Evolutionary conservation across 2,113 vertebrate species (phyloP).

Genomic region (Felis chaus): DNA sequence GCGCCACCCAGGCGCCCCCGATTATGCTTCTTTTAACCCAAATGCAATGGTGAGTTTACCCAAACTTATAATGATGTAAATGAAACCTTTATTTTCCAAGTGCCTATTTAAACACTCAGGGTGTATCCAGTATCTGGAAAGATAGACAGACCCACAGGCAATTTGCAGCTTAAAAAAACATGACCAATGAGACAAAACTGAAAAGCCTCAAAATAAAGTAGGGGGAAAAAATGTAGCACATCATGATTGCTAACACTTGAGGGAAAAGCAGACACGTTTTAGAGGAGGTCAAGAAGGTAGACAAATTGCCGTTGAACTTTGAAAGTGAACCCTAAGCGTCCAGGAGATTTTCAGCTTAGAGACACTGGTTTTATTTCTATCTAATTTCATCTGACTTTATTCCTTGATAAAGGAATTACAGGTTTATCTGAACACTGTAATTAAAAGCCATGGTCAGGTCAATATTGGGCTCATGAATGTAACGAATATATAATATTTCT

Average conservation of each 20-base stretch:
- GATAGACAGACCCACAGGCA: neutral
- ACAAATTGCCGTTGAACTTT: neutral
- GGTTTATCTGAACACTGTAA: constrained; percentile 9
- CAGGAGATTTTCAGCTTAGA: constrained; percentile 16
- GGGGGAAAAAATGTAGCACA: neutral
- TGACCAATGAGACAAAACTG: neutral
- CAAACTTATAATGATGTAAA: neutral
- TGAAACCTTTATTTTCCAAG: neutral
- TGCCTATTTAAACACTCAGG: neutral
- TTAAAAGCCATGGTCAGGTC: constrained; percentile 15
- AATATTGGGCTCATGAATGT: neutral
- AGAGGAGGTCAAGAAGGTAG: neutral
- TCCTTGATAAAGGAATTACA: constrained; percentile 11
- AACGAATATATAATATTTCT: constrained; percentile 9
- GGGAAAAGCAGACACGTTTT: neutral
- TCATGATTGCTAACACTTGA: neutral
- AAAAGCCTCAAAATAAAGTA: constrained; percentile 19
- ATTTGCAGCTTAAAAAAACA: neutral
- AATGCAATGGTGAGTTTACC: neutral
- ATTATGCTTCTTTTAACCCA: neutral
- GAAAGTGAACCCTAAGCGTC: neutral
- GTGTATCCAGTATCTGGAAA: neutral
- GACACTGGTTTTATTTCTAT: neutral
- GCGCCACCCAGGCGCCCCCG: too few relatives aligned
- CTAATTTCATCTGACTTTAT: constrained; percentile 37